Evolutionary conservation across 2,797 vertebrate species (phyloP), one percentile per base, ranked within the genome.

Genomic region (Eulemur rubriventer): DNA sequence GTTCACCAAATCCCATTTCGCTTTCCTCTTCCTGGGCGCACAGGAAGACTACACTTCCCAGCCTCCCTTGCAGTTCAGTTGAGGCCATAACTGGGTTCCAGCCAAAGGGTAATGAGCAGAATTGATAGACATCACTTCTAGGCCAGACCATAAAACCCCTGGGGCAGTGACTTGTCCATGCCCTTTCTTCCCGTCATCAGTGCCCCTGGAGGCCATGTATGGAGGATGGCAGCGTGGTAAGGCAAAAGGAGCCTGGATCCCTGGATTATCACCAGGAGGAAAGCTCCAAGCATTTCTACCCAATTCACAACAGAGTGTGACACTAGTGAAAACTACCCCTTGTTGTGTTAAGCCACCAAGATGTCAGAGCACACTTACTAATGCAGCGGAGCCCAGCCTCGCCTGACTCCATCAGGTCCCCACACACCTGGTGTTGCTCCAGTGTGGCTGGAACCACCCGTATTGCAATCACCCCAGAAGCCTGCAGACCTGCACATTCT

Each of bases 11-110:
- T 84, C 72, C 20, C 73, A 63, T 50, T 48, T 90, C 35, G 52
- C 57, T 55, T 63, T 83, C 33, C 70, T 82, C 50, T 85, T 73
- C 50, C 41, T 82, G 9, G 65, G n/a, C 20, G 50, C 50, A 38
- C 4, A 33, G 35, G 63, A 88, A 94, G 78, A 96, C 85, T 85
- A 69, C 50, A 91, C 72, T 82, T 85, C 89, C 81, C 85, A 91
- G 78, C 1, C 4, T 52, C 17, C 41, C 11, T 89, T 70, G 75
- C 17, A 41, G 46, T 82, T 65, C 79, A 73, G 3, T 43, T 94
- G 61, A 69, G 46, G n/a, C 76, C 67, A 52, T 38, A 7, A 46
- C 43, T 57, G 52, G 24, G 30, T 63, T 78, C 38, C 86, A 35
- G 73, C 41, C 79, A 89, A 46, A 65, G 48, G 20, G 2, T 22